phyloP scores from a whole-genome alignment of 2,113 vertebrate genomes.

The Myrmophylax atrothorax region DNA sequence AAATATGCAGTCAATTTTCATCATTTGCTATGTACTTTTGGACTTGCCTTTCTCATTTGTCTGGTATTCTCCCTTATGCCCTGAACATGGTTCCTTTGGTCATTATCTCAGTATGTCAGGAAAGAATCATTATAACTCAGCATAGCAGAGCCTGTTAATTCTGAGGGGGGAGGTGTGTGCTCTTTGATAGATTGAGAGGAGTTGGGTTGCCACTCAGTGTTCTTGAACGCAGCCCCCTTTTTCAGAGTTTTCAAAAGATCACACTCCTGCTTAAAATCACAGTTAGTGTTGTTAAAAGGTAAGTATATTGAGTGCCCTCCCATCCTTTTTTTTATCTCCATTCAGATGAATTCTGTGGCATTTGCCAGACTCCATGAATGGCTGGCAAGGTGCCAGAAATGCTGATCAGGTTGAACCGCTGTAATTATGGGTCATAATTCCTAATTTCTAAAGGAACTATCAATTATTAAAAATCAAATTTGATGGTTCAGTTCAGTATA shows the following conservation, averaged over 20 bases:
- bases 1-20: constrained; percentile 56
- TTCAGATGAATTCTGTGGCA: neutral
- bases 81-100: constrained; percentile 20
- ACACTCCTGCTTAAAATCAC: neutral
- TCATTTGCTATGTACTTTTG: constrained; percentile 32
- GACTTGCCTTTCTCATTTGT: constrained; percentile 44
- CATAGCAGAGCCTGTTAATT: neutral
- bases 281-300: neutral
- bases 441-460: constrained; percentile 76
- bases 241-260: neutral
- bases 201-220: neutral
- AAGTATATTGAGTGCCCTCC: neutral
- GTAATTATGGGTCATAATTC: constrained; percentile 86
- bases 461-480: constrained; percentile 84
- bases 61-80: constrained; percentile 10
- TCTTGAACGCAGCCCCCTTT: neutral
- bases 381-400: constrained; percentile 61
- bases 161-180: neutral
- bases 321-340: neutral
- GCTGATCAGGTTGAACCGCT: constrained; percentile 71
- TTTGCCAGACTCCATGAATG: neutral
- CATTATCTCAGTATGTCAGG: constrained; percentile 42
- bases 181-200: neutral
- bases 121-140: neutral
- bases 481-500: constrained; percentile 77